These are phyloP conservation scores for Rhinoderma darwinii DNA, from an alignment of 2,113 vertebrate species.

Conservation along the genomic window DNA sequence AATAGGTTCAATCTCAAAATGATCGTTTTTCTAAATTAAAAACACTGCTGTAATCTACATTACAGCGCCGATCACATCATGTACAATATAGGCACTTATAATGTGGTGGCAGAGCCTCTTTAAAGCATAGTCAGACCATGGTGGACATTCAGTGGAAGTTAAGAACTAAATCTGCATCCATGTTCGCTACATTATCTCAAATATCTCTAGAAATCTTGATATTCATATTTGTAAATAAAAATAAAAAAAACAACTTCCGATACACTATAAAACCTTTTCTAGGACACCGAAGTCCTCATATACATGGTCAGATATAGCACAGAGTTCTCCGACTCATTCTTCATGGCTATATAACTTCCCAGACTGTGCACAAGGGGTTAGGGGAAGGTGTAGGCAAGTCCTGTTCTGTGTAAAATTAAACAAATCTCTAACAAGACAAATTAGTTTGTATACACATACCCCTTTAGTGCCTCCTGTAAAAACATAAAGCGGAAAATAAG, in stretches of 20 bases:
- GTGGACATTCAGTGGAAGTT: no score
- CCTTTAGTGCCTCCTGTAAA: conserved; percentile 37
- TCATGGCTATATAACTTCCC: background rate
- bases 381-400: background rate
- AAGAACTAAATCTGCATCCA: no score
- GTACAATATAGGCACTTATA: no score
- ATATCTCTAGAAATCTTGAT: background rate
- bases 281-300: background rate
- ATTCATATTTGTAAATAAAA: background rate
- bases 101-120: no score
- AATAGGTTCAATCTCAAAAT: no score
- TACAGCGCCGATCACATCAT: no score
- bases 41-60: no score
- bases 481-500: conserved; percentile 47
- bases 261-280: background rate
- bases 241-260: background rate
- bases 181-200: no score
- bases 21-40: no score
- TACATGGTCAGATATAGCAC: background rate
- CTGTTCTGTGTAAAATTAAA: conserved; percentile 21
- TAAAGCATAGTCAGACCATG: no score
- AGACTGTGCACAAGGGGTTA: background rate
- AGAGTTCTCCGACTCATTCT: background rate
- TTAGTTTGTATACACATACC: conserved; percentile 20
- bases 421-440: conserved; percentile 35